A percentile compares a stretch with the other conserved stretches of the same genome.
Conservation (phyloP, 2,113 vertebrate species). For the Galbula dea region DNA sequence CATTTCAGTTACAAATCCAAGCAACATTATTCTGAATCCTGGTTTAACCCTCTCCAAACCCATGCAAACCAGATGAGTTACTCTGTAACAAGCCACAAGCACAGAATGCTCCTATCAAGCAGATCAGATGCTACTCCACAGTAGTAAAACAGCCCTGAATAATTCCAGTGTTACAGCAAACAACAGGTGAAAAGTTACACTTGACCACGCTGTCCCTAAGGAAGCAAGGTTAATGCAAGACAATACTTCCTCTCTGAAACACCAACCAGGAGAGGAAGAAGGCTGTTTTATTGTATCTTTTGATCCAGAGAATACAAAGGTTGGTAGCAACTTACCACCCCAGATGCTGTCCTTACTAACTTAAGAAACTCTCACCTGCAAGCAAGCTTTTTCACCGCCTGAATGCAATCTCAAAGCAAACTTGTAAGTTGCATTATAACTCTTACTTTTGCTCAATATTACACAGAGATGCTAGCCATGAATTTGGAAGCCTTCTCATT, state of each 20-base stretch:
- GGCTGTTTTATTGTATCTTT: background rate
- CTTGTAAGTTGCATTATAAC: fast-evolving
- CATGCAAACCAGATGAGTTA: fast-evolving
- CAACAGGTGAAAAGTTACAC: background rate
- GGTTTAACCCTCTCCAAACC: background rate
- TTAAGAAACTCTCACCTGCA: background rate
- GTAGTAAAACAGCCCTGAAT: background rate
- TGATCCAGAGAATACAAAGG: background rate
- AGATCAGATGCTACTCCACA: background rate
- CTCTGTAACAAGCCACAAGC: fast-evolving
- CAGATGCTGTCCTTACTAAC: background rate
- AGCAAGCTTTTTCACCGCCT: background rate
- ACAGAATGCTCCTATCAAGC: background rate
- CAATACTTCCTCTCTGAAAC: background rate
- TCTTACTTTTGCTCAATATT: background rate
- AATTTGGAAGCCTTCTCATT: background rate
- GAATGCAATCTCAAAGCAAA: background rate
- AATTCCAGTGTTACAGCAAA: fast-evolving
- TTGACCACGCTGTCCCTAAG: fast-evolving
- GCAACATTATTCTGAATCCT: background rate
- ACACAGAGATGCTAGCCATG: fast-evolving
- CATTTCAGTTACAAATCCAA: fast-evolving
- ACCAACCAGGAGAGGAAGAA: background rate
- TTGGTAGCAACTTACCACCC: background rate
- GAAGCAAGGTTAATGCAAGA: background rate